These are phyloP conservation scores for Anagyrus pseudococci DNA, from an alignment of 2,888 invertebrate genomes.

Conservation along the genomic window DNA sequence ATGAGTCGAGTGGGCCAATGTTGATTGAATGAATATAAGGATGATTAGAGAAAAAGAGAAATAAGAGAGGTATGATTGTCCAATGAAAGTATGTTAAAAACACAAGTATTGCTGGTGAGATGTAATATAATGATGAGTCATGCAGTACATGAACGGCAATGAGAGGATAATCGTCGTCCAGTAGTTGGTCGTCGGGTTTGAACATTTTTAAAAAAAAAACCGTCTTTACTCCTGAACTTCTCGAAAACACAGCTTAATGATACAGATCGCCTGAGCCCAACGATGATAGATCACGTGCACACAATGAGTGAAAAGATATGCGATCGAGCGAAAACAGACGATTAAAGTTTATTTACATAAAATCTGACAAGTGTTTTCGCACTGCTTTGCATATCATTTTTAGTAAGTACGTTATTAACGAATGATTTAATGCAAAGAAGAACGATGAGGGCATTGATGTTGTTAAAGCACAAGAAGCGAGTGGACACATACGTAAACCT, in stretches of 20 bases:
- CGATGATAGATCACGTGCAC: conserved; percentile 12
- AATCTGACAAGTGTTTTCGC: conserved; percentile 14
- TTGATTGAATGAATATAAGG: conserved; percentile 31
- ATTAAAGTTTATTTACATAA: conserved; percentile 28
- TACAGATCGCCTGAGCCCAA: conserved; percentile 5
- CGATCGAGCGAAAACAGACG: conserved; percentile 12
- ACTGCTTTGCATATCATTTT: conserved; percentile 21
- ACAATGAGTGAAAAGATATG: conserved; percentile 27
- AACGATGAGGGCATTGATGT: conserved; percentile 23
- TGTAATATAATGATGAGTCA: conserved; percentile 38
- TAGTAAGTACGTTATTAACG: conserved; percentile 1
- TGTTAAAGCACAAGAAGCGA: conserved; percentile 24
- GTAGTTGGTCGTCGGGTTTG: conserved; percentile 8
- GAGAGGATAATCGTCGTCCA: conserved; percentile 17
- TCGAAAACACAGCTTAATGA: conserved; percentile 4
- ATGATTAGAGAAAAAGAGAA: conserved; percentile 26
- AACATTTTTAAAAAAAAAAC: conserved; percentile 9
- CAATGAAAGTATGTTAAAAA: too few species aligned
- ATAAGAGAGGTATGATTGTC: not conserved
- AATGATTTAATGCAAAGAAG: conserved; percentile 21
- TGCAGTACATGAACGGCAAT: conserved; percentile 38
- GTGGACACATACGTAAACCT: conserved; percentile 4
- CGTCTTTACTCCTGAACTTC: conserved; percentile 6
- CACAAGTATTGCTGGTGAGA: conserved; percentile 37
- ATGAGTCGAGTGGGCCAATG: conserved; percentile 25